Evolutionary conservation across 2,113 vertebrate genomes (phyloP).

Genomic region (Xerus inauris): DNA sequence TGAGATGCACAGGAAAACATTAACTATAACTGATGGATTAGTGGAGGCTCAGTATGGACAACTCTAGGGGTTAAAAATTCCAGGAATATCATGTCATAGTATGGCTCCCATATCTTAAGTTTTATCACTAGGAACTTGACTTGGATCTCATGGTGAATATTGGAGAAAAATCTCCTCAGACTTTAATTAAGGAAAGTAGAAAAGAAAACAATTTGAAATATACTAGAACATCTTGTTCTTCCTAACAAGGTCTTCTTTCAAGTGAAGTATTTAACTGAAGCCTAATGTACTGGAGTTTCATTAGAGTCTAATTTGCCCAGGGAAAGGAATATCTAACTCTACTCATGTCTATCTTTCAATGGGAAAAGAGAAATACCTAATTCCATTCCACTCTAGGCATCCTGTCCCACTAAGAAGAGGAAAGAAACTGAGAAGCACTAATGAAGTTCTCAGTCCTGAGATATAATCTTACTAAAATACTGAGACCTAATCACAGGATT

Average conservation of each 20-base stretch:
- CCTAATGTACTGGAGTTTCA: background rate
- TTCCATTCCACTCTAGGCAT: background rate
- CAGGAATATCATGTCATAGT: background rate
- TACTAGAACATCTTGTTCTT: background rate
- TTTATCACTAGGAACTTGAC: background rate
- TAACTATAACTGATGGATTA: background rate
- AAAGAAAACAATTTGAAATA: background rate
- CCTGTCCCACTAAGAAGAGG: background rate
- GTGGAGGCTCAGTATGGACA: background rate
- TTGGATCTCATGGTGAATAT: background rate
- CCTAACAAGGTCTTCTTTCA: background rate
- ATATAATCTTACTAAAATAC: too few species aligned
- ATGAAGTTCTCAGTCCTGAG: background rate
- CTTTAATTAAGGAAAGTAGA: background rate
- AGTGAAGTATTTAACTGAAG: background rate
- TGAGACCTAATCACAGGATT: background rate
- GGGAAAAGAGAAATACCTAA: background rate
- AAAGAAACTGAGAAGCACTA: background rate
- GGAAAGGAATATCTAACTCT: background rate
- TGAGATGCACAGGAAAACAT: background rate
- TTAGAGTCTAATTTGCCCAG: background rate
- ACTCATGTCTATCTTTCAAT: background rate
- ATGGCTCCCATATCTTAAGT: background rate
- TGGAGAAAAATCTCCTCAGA: background rate
- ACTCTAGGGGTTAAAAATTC: background rate